Evolutionary conservation across 2,888 invertebrate genomes (phyloP), one percentile per base, ranked within the genome.

Genomic region (Vesta saturnalis): DNA sequence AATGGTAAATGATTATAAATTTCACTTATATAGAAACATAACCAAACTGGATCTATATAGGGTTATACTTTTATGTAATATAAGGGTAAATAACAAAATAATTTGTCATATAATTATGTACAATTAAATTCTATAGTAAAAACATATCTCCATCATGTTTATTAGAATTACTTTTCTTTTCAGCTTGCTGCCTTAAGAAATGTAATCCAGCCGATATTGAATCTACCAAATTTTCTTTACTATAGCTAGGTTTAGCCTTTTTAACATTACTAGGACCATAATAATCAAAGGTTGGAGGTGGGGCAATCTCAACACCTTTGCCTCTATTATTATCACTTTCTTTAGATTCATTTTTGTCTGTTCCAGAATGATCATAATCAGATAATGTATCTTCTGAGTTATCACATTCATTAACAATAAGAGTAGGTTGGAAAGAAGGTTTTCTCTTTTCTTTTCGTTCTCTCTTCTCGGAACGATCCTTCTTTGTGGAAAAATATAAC

Each of bases 271-370:
- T 77, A 6, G 88, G 87, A 0, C 89, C 89, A 75, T 88, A 89
- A 78, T 91, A 90, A 22, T 91, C 89, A 76, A 87, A 89, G 1
- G 88, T 88, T 0, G 90, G 85, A 1, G 92, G 92, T 5, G 90
- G 90, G 5, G 90, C 87, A 72, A 92, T 86, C 82, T 90, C 90
- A 16, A 82, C 84, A 21, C 87, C 85, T 67, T 74, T 79, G 22
- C 78, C 77, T 56, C 74, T 70, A 30, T 67, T 52, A 43, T 35
- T 65, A 14, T 52, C 19, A n/a, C n/a, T n/a, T 21, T 52, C 19
- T 12, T 52, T 12, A 12, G 16, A 5, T n/a, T 19, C 10, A 1
- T 3, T 49, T 19, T 15, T 3, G 1, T 49, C 15, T 18, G 62
- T 66, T 64, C 78, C 77, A 0, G 52, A 46, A 52, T 76, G 49